Base-by-base conservation (phyloP, 2,888 invertebrate genomes). In the Xestia ashworthii region DNA sequence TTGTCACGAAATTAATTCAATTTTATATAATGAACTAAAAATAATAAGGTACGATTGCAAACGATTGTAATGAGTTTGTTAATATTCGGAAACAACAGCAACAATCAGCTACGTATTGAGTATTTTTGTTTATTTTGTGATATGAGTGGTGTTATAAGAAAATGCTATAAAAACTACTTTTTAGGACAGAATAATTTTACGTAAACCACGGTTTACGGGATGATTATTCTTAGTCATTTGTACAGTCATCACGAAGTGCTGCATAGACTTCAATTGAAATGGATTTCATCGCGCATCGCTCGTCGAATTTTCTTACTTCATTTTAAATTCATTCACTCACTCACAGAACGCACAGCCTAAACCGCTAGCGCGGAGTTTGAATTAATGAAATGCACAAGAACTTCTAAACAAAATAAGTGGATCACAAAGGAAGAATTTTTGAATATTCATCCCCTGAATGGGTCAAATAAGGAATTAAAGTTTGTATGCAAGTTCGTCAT, bases 21-120 rank as follows among this genome's bases (percentile, higher is more conserved):
- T 69, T 76, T 72, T 64, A 78, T 65, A 66, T 64, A 62, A 71
- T 82, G 74, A 78, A 75, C 65, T 69, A 78, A 74, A 76, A 78
- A 72, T 80, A 69, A 83, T 70, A 74, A 53, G 14, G 53, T 32
- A 48, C 50, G n/a, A 44, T 65, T 73, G 22, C 22, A 32, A 44
- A 58, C 32, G 22, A 81, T 82, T 76, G 46, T 60, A 80, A 74
- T 71, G 55, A 71, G 74, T 69, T 66, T 73, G 44, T 44, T 68
- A 68, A 78, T 71, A 58, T 79, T 82, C 44, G 60, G 38, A 64
- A 84, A 80, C 62, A 67, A 75, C 25, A 41, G 55, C 32, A 44
- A 58, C 46, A 72, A 73, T 75, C 55, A 62, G 62, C 65, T 16
- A 50, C 48, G 58, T 65, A 60, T 55, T 66, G 25, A 19, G 38